Conservation (phyloP, 2,888 invertebrate species). For the Hydrotaea cyrtoneurina region DNA sequence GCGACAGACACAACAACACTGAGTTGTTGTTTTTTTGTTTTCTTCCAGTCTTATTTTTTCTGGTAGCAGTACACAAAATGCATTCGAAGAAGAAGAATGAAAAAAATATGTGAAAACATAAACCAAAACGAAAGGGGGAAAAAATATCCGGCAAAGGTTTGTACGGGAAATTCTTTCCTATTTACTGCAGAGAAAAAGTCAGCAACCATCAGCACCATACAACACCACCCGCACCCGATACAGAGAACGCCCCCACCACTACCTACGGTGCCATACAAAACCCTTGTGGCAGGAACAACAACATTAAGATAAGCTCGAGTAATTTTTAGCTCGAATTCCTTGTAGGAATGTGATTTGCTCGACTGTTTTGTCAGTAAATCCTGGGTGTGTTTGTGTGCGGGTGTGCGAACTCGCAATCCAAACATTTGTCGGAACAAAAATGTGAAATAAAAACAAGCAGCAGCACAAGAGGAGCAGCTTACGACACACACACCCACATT, state of each 20-base stretch:
- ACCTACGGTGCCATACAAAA: constrained; percentile 43
- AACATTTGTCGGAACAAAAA: constrained; percentile 55
- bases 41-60: constrained; percentile 35
- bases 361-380: constrained; percentile 63
- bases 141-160: constrained; percentile 53
- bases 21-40: not conserved
- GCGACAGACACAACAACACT: constrained; percentile 52
- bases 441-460: constrained; percentile 21
- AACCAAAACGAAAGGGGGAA: not conserved
- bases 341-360: constrained; percentile 66
- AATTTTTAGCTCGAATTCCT: constrained; percentile 67
- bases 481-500: not conserved
- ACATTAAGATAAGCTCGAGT: constrained; percentile 66
- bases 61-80: constrained; percentile 33
- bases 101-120: constrained; percentile 28
- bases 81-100: constrained; percentile 43
- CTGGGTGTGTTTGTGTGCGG: not conserved
- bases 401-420: constrained; percentile 47
- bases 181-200: constrained; percentile 29
- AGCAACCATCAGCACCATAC: constrained; percentile 26
- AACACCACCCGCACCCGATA: not conserved
- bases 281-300: constrained; percentile 63
- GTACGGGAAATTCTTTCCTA: constrained; percentile 53
- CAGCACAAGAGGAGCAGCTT: not conserved
- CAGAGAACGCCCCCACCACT: not conserved